These are phyloP conservation scores for Calypte anna DNA, from an alignment of 2,113 vertebrate genomes.

Conservation along the genomic window DNA sequence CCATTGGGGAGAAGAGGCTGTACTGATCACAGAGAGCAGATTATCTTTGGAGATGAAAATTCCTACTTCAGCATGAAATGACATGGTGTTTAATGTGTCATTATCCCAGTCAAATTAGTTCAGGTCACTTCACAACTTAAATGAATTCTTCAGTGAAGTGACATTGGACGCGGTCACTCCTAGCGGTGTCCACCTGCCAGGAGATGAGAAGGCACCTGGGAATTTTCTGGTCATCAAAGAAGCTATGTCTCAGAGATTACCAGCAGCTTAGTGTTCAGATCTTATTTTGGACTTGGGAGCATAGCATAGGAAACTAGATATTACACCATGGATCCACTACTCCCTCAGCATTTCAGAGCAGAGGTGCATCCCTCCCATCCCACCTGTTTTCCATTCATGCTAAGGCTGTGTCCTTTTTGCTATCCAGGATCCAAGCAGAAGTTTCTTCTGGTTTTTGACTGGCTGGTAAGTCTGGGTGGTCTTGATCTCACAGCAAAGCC, in stretches of 20 bases:
- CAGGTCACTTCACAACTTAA: background rate
- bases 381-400: background rate
- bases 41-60: background rate
- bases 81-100: background rate
- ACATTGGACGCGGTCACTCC: background rate
- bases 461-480: background rate
- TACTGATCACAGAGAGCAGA: background rate
- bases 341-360: background rate
- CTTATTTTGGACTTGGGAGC: background rate
- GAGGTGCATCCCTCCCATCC: background rate
- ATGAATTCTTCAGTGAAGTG: background rate
- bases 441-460: background rate
- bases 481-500: slow-evolving; percentile 9
- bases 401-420: background rate
- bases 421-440: background rate
- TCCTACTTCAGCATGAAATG: background rate
- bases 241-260: background rate
- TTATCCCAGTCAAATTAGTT: background rate
- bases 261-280: background rate
- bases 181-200: background rate
- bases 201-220: background rate
- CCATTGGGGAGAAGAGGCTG: background rate
- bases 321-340: background rate
- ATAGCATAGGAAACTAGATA: background rate
- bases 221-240: background rate